Conservation (phyloP, 2,797 vertebrate species). For the Botia kubotai region DNA sequence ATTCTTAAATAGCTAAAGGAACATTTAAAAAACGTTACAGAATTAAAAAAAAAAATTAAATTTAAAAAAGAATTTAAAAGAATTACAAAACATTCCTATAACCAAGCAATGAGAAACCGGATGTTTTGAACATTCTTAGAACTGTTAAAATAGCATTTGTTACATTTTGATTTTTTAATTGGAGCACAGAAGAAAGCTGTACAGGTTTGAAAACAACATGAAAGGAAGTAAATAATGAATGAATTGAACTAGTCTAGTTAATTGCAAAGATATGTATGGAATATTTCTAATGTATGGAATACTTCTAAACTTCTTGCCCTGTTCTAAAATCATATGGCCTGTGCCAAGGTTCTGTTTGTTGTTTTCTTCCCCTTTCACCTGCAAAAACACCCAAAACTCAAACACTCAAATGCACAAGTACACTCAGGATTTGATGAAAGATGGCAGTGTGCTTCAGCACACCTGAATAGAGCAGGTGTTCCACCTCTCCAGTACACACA, state of each 20-base stretch:
- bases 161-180: too few species aligned
- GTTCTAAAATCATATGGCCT: background rate
- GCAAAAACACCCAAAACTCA: background rate
- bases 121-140: too few species aligned
- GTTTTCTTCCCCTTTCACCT: background rate
- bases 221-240: background rate
- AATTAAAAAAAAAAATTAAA: too few species aligned
- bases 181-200: background rate
- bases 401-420: constrained; percentile 11
- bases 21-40: too few species aligned
- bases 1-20: too few species aligned
- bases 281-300: too few species aligned
- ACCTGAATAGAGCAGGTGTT: constrained; percentile 66
- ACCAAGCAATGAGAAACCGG: too few species aligned
- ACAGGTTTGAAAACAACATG: background rate
- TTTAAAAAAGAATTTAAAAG: too few species aligned
- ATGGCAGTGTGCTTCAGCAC: constrained; percentile 58
- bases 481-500: constrained; percentile 38
- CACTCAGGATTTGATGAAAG: constrained; percentile 52
- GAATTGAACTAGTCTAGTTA: background rate
- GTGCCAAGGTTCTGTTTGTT: background rate
- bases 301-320: too few species aligned
- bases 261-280: constrained; percentile 45
- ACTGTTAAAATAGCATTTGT: too few species aligned
- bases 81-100: too few species aligned